Conservation (phyloP, 2,888 invertebrate genomes). For the Buathra laborator region DNA sequence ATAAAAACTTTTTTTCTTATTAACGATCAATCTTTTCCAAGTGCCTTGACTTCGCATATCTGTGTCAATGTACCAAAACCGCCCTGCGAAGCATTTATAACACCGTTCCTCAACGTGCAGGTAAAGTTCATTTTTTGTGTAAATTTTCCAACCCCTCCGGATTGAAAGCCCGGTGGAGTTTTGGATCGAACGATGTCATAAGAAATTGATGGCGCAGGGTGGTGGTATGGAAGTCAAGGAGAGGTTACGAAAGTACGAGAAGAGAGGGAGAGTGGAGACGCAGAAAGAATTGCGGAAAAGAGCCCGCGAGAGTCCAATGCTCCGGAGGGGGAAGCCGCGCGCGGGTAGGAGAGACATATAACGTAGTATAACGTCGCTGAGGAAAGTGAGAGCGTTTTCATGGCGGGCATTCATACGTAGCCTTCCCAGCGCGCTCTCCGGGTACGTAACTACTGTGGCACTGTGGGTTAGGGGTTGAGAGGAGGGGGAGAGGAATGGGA, state of each 20-base stretch:
- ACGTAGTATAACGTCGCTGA: constrained; percentile 68
- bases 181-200: not conserved
- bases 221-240: constrained; percentile 38
- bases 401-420: constrained; percentile 81
- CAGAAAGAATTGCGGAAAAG: constrained; percentile 56
- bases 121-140: too few species aligned
- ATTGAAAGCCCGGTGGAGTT: too few species aligned
- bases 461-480: constrained; percentile 65
- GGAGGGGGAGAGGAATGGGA: constrained; percentile 33
- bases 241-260: constrained; percentile 62
- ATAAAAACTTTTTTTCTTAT: too few species aligned
- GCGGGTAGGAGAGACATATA: constrained; percentile 48
- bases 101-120: too few species aligned
- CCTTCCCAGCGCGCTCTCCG: constrained; percentile 69
- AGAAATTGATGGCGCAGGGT: constrained; percentile 10
- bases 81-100: too few species aligned
- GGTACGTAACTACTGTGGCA: constrained; percentile 82
- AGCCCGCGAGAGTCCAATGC: constrained; percentile 61
- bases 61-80: too few species aligned
- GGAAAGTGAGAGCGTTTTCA: constrained; percentile 83
- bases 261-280: constrained; percentile 33
- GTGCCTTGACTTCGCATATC: too few species aligned
- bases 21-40: too few species aligned
- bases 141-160: too few species aligned
- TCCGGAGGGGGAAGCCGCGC: constrained; percentile 44